A percentile compares a stretch with the other conserved stretches of the same genome.
These are phyloP conservation scores for Pterocles burchelli DNA, from an alignment of 2,113 vertebrate genomes.

Conservation along the genomic window DNA sequence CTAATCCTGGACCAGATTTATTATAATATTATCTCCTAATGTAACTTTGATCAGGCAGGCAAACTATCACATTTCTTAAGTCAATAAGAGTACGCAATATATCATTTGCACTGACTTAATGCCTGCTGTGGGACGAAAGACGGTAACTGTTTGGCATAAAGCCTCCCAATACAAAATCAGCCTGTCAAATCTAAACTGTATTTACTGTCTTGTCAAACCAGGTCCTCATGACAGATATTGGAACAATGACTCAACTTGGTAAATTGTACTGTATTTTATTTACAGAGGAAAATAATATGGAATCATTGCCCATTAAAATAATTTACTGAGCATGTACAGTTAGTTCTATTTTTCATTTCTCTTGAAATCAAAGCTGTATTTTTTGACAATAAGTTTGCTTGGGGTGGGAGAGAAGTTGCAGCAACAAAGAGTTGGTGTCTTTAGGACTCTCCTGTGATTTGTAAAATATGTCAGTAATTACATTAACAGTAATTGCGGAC, in stretches of 20 bases:
- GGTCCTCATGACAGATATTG: background rate
- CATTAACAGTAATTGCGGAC: background rate
- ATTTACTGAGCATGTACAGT: background rate
- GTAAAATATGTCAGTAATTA: background rate
- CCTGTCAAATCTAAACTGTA: background rate
- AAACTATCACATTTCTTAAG: slow-evolving; percentile 20
- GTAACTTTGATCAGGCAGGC: slow-evolving; percentile 29
- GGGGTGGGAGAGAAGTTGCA: background rate
- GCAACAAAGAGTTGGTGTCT: background rate
- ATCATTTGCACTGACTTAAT: background rate
- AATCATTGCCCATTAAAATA: background rate
- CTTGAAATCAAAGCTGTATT: background rate
- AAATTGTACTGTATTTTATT: background rate
- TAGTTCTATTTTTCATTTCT: background rate
- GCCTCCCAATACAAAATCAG: background rate
- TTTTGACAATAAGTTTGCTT: background rate
- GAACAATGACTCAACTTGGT: background rate
- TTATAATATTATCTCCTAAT: background rate
- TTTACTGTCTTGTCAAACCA: background rate
- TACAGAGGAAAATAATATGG: background rate
- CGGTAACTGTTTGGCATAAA: background rate
- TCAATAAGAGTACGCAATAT: background rate
- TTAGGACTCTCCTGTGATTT: background rate
- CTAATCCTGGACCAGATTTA: slow-evolving; percentile 11
- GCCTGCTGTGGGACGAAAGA: background rate